Evolutionary conservation across 2,888 invertebrate species (phyloP).

Genomic region (Meganola albula): DNA sequence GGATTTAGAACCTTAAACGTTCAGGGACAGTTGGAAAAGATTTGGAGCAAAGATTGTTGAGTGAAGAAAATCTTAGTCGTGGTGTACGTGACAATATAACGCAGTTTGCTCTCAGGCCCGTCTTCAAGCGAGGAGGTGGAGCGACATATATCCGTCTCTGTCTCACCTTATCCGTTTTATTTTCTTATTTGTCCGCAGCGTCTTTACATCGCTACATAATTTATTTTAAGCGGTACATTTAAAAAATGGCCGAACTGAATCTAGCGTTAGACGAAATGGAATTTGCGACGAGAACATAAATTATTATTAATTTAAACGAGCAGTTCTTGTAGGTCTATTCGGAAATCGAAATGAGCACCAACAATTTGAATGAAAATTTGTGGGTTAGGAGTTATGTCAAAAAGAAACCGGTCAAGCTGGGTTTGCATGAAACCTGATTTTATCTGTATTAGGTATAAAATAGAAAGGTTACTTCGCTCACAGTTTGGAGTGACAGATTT

Average conservation of each 20-base stretch:
- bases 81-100: conserved; percentile 77
- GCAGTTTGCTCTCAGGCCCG: conserved; percentile 72
- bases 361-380: no score
- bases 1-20: conserved; percentile 32
- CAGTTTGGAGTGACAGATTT: no score
- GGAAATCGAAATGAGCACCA: no score
- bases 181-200: conserved; percentile 67
- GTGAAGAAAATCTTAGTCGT: conserved; percentile 60
- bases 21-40: conserved; percentile 28
- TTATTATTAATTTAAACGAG: no score
- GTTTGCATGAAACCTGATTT: no score
- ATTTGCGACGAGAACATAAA: conserved; percentile 43
- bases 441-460: no score
- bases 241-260: conserved; percentile 68
- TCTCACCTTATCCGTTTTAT: conserved; percentile 65
- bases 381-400: no score
- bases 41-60: conserved; percentile 35
- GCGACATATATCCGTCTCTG: conserved; percentile 44
- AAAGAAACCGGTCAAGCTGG: no score
- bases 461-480: no score
- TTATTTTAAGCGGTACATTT: conserved; percentile 74
- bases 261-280: conserved; percentile 43
- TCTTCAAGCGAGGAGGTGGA: conserved; percentile 60
- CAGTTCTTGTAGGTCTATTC: no score
- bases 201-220: conserved; percentile 69